A percentile compares a stretch with the other conserved stretches of the same genome.
Evolutionary conservation across 2,797 vertebrate genomes (phyloP).

Genomic region (Semotilus atromaculatus): DNA sequence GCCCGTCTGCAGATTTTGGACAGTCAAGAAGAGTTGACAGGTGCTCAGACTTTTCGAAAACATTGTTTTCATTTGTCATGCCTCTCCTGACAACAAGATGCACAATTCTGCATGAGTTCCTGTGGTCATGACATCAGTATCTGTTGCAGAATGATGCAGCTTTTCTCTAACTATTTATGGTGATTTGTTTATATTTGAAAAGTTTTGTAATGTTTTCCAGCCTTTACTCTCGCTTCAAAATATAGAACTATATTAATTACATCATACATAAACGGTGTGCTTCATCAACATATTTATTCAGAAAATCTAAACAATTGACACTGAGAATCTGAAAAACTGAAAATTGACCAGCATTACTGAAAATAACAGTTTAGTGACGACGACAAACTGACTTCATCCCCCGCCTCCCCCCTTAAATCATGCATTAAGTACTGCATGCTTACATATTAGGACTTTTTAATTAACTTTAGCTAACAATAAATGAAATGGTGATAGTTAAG

Average conservation of each 20-base stretch:
- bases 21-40: not conserved
- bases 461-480: not conserved
- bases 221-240: not conserved
- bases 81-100: not conserved
- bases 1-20: not conserved
- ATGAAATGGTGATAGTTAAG: not conserved
- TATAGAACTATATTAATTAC: not conserved
- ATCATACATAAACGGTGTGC: not conserved
- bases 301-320: slow-evolving; percentile 22
- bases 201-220: not conserved
- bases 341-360: not conserved
- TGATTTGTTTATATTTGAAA: not conserved
- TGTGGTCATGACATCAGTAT: not conserved
- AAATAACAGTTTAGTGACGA: not conserved
- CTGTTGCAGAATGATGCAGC: not conserved
- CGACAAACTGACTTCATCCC: not conserved
- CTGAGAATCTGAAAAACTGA: not conserved
- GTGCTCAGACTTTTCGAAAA: not conserved
- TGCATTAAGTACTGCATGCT: not conserved
- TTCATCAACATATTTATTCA: slow-evolving; percentile 50
- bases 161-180: not conserved
- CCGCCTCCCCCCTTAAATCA: not conserved
- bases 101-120: not conserved
- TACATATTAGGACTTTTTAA: not conserved
- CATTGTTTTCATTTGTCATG: not conserved